Evolutionary conservation across 2,113 vertebrate genomes (phyloP).

Genomic region (Silurus meridionalis): DNA sequence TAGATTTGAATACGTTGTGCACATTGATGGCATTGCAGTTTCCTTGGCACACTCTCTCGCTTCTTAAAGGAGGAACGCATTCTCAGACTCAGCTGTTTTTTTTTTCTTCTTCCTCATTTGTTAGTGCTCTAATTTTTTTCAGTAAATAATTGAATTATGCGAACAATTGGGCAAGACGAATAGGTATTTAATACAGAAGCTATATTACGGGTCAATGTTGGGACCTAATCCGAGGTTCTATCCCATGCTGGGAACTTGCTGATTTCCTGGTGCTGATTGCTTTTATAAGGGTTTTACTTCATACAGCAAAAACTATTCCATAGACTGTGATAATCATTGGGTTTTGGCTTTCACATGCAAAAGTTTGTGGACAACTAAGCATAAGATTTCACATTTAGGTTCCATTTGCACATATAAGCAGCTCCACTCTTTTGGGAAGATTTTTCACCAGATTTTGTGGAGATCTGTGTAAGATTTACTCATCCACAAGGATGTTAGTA

Average conservation of each 20-base stretch:
- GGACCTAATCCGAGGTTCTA: neutral
- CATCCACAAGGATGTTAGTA: too few relatives aligned
- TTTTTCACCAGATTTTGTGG: too few relatives aligned
- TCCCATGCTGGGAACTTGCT: neutral
- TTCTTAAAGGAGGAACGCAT: slow-evolving; percentile 8
- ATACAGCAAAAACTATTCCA: neutral
- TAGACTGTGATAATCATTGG: neutral
- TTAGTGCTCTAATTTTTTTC: neutral
- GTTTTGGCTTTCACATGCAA: too few relatives aligned
- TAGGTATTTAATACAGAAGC: neutral
- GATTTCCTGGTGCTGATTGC: neutral
- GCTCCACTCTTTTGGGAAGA: too few relatives aligned
- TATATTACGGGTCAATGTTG: neutral
- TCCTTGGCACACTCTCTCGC: slow-evolving; percentile 9
- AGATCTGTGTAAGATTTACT: too few relatives aligned
- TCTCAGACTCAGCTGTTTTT: slow-evolving; percentile 10
- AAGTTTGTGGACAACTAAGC: too few relatives aligned
- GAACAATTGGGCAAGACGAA: slow-evolving; percentile 2
- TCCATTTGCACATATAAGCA: too few relatives aligned
- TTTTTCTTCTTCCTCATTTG: slow-evolving; percentile 8
- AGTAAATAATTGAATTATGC: neutral
- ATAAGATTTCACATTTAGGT: too few relatives aligned
- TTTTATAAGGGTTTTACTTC: neutral
- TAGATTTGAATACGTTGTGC: slow-evolving; percentile 39
- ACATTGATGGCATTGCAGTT: slow-evolving; percentile 36